Conservation (phyloP, 2,797 vertebrate species). For the Linurgus olivaceus region DNA sequence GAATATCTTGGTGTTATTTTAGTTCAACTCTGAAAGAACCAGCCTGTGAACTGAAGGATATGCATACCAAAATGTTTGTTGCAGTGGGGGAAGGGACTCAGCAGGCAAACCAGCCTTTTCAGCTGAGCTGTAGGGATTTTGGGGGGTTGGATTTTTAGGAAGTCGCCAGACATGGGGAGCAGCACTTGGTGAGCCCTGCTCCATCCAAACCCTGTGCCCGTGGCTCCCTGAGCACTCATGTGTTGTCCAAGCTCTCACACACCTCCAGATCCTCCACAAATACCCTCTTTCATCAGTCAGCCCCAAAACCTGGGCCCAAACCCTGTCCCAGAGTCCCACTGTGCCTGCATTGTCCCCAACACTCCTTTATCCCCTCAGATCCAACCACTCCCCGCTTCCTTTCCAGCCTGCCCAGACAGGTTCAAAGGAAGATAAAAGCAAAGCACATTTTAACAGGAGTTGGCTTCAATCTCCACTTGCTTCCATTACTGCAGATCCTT, state of each 20-base stretch:
- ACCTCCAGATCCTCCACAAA: background rate
- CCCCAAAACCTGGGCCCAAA: background rate
- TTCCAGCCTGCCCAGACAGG: background rate
- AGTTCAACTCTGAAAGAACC: background rate
- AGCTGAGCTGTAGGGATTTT: background rate
- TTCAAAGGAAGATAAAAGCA: background rate
- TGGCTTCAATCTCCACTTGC: background rate
- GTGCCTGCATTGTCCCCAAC: background rate
- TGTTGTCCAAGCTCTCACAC: background rate
- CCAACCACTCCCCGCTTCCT: background rate
- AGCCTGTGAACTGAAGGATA: background rate
- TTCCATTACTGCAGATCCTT: background rate
- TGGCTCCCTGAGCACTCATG: background rate
- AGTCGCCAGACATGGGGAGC: fast-evolving
- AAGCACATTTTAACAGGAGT: background rate
- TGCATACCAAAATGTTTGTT: background rate
- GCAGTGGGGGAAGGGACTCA: background rate
- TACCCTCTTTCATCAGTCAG: background rate
- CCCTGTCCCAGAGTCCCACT: background rate
- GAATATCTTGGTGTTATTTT: background rate
- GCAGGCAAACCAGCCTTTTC: background rate
- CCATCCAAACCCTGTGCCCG: fast-evolving
- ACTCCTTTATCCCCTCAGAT: background rate
- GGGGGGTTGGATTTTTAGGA: background rate
- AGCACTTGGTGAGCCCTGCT: background rate